Evolutionary conservation across 2,797 vertebrate species (phyloP).

Genomic region (Serranus cabrilla): DNA sequence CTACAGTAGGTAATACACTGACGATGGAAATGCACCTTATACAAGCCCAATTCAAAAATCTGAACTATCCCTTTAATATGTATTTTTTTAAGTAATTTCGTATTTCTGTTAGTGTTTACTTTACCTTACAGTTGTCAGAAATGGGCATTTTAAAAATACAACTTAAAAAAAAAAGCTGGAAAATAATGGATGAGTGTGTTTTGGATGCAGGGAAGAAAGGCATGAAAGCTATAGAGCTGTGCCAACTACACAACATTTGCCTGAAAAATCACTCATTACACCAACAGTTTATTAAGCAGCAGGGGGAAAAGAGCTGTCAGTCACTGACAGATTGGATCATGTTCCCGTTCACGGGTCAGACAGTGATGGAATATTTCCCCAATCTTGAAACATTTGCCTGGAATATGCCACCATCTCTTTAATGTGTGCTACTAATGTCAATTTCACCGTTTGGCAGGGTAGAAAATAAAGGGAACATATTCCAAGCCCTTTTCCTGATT

Average conservation of each 20-base stretch:
- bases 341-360: constrained; percentile 25
- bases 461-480: not conserved
- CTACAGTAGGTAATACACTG: too few species aligned
- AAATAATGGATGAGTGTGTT: not conserved
- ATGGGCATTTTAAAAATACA: not conserved
- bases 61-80: too few species aligned
- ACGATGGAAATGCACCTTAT: too few species aligned
- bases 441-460: not conserved
- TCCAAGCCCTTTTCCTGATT: not conserved
- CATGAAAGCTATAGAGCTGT: not conserved
- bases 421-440: not conserved
- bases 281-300: constrained; percentile 24
- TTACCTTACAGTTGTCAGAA: constrained; percentile 1
- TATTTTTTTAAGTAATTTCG: too few species aligned
- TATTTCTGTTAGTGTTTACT: not conserved
- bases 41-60: too few species aligned
- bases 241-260: not conserved
- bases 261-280: constrained; percentile 11
- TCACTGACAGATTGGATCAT: constrained; percentile 30
- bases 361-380: constrained; percentile 8
- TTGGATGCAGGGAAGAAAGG: not conserved
- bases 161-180: not conserved
- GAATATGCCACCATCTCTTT: constrained; percentile 1
- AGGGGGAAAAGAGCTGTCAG: constrained; percentile 24
- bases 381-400: not conserved